Evolutionary conservation across 2,888 invertebrate species (phyloP), one percentile per base, ranked within the genome.

Genomic region (Euclidia mi): DNA sequence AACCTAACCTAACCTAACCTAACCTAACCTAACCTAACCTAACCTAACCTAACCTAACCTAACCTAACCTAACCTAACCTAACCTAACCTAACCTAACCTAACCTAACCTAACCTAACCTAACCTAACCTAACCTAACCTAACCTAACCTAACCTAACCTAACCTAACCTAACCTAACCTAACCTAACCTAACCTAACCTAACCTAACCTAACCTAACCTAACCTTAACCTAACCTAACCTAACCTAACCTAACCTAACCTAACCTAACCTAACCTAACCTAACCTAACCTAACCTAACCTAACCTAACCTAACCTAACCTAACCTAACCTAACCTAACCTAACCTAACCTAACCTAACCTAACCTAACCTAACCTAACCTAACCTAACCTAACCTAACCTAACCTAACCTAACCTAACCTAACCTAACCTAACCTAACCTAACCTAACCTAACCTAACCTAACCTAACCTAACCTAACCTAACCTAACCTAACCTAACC

Each of bases 381-480:
- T 29, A 25, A 28, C 31, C 44, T 31, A 29, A 44, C 28, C 44
- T 31, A 29, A 44, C 28, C 44, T 31, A 29, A 44, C 28, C 44
- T 31, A 29, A 44, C 28, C 44, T 31, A 29, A 44, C 28, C 44
- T 31, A 25, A 41, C 20, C 41, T 44, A 44, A 44, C 44, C 44
- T 44, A 44, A 44, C 44, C 44, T 44, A 44, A 43, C 43, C 43
- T 43, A 43, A 43, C 43, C 43, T 43, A 43, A 43, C 44, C 44
- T 44, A 44, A 44, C 44, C 44, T 44, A 44, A 44, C 44, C 44
- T 29, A 44, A 44, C 44, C 44, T 44, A 44, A 44, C 44, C 44
- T 44, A 44, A 44, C 44, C 44, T 44, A 44, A 44, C 44, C 44
- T 44, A 44, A 44, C 44, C 44, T 44, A 44, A 44, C 44, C 44